A percentile compares a stretch with the other conserved stretches of the same genome.
Evolutionary conservation across 2,888 invertebrate species (phyloP).

Genomic region (Ennomos fuscantarius): DNA sequence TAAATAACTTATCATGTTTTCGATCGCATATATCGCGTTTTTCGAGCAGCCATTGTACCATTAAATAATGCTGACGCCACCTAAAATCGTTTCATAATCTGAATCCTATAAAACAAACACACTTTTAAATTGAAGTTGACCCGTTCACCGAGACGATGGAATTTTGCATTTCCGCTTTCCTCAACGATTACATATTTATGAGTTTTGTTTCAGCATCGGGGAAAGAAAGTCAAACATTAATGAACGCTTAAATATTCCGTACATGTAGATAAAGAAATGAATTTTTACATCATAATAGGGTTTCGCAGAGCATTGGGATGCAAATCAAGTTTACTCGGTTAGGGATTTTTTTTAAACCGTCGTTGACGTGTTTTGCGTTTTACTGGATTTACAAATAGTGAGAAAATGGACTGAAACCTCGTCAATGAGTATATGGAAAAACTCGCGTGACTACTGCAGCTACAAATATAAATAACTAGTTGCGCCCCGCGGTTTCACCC

Average conservation of each 20-base stretch:
- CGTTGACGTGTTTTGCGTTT: too few species aligned
- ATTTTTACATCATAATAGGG: slow-evolving; percentile 74
- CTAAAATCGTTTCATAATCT: slow-evolving; percentile 36
- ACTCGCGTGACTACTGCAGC: too few species aligned
- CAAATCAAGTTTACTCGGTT: slow-evolving; percentile 61
- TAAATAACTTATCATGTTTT: too few species aligned
- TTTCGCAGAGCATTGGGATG: slow-evolving; percentile 58
- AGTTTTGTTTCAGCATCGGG: slow-evolving; percentile 75
- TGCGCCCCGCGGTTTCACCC: too few species aligned
- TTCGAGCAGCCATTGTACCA: too few species aligned
- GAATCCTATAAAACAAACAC: slow-evolving; percentile 56
- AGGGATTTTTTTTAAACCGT: slow-evolving; percentile 24
- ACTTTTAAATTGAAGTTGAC: slow-evolving; percentile 71
- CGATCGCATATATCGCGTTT: too few species aligned
- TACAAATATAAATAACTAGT: too few species aligned
- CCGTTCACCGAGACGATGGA: slow-evolving; percentile 65
- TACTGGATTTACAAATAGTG: too few species aligned
- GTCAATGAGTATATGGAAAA: too few species aligned
- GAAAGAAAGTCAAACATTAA: slow-evolving; percentile 82
- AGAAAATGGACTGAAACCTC: too few species aligned
- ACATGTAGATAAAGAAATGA: slow-evolving; percentile 79
- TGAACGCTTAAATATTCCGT: slow-evolving; percentile 80
- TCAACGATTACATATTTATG: slow-evolving; percentile 81
- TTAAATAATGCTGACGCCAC: too few species aligned
- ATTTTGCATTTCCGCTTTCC: slow-evolving; percentile 70